Evolutionary conservation across 2,113 vertebrate genomes (phyloP).

Genomic region (Lophochroa leadbeateri): DNA sequence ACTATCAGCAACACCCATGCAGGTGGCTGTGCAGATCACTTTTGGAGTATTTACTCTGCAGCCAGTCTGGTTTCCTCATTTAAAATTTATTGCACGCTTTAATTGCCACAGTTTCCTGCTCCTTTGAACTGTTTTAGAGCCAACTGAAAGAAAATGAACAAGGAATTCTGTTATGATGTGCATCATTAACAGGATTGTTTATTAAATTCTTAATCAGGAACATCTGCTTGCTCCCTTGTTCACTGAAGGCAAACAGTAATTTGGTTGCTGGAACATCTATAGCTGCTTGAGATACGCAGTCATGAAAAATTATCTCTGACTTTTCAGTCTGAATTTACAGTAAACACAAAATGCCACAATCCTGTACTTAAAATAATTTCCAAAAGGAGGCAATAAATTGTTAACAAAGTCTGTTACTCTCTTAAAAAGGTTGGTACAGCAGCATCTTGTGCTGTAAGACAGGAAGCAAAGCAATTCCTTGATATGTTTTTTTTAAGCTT

Average conservation of each 20-base stretch:
- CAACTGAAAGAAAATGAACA: not conserved
- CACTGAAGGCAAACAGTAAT: not conserved
- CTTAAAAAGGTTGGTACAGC: not conserved
- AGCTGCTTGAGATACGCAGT: not conserved
- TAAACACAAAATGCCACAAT: not conserved
- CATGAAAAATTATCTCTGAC: not conserved
- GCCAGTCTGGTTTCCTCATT: not conserved
- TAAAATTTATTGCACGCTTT: fast-evolving
- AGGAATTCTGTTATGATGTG: not conserved
- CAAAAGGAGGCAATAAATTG: not conserved
- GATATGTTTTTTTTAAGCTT: not conserved
- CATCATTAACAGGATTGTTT: not conserved
- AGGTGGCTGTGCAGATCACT: not conserved
- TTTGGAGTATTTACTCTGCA: not conserved
- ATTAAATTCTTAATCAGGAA: not conserved
- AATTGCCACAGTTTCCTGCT: not conserved
- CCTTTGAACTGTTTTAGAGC: not conserved
- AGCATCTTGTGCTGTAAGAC: not conserved
- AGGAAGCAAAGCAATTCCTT: not conserved
- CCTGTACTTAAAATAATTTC: not conserved
- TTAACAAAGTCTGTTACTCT: not conserved
- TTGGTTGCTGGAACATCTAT: not conserved
- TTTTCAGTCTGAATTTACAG: not conserved
- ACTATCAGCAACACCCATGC: fast-evolving
- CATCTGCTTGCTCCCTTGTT: not conserved